These are phyloP conservation scores for Drosophila monieri DNA, from an alignment of 2,888 invertebrate genomes.

Conservation along the genomic window DNA sequence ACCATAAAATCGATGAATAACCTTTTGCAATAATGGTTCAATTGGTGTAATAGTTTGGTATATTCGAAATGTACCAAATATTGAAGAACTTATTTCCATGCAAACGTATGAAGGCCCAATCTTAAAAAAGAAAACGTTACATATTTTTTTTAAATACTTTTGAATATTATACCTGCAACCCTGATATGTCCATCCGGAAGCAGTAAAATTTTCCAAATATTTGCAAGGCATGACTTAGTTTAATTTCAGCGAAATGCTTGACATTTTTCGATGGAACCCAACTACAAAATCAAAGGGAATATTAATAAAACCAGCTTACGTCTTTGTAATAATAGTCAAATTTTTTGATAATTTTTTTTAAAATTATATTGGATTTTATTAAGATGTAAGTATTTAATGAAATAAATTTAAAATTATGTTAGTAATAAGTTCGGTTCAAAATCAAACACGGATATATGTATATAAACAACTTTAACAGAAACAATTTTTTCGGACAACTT, in stretches of 20 bases:
- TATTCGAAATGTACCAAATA: conserved; percentile 87
- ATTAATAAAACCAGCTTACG: not conserved
- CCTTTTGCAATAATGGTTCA: conserved; percentile 90
- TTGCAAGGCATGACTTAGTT: conserved; percentile 87
- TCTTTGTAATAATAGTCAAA: not conserved
- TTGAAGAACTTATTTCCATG: conserved; percentile 86
- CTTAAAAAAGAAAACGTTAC: conserved; percentile 73
- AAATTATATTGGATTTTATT: too few relatives aligned
- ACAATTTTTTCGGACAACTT: too few relatives aligned
- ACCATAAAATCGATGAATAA: conserved; percentile 91
- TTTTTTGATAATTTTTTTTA: too few relatives aligned
- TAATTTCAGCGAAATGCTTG: conserved; percentile 87
- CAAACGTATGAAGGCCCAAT: conserved; percentile 92
- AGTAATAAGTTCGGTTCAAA: too few relatives aligned
- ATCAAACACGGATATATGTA: too few relatives aligned
- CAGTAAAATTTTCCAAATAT: conserved; percentile 86
- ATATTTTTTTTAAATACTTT: not conserved
- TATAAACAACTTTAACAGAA: too few relatives aligned
- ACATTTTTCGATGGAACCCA: conserved; percentile 85
- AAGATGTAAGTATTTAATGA: too few relatives aligned
- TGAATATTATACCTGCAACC: conserved; percentile 86
- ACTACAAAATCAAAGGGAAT: conserved; percentile 43
- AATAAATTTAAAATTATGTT: too few relatives aligned
- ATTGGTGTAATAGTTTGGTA: conserved; percentile 92
- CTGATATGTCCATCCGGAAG: conserved; percentile 86